These are phyloP conservation scores for Spinus olivaceus DNA, from an alignment of 2,797 vertebrate species.

Conservation along the genomic window DNA sequence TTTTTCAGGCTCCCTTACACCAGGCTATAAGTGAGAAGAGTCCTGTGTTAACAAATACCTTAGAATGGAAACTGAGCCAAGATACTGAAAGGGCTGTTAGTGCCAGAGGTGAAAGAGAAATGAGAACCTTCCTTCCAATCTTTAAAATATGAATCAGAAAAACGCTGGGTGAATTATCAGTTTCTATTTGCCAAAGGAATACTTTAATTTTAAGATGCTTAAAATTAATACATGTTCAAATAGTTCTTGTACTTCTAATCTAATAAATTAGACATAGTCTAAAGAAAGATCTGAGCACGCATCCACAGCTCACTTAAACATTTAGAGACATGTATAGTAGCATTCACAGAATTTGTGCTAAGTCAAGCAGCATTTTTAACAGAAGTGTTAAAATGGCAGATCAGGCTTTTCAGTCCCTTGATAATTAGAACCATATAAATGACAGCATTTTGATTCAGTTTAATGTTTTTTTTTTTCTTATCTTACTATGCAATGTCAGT, in stretches of 20 bases:
- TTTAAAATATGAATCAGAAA: not conserved
- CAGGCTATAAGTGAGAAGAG: not conserved
- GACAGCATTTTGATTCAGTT: constrained; percentile 37
- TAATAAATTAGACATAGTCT: not conserved
- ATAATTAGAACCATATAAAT: constrained; percentile 14
- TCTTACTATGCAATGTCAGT: not conserved
- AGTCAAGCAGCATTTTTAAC: not conserved
- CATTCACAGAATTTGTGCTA: not conserved
- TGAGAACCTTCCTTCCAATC: not conserved
- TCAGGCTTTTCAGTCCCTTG: constrained; percentile 7
- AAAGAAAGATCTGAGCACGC: not conserved
- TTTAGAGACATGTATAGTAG: not conserved
- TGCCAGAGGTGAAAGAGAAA: not conserved
- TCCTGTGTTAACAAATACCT: not conserved
- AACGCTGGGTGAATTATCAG: not conserved
- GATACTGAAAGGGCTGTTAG: not conserved
- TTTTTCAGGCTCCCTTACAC: not conserved
- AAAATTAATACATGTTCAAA: not conserved
- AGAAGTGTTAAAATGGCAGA: constrained; percentile 2
- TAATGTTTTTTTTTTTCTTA: constrained; percentile 18
- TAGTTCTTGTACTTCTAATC: not conserved
- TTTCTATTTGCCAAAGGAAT: not conserved
- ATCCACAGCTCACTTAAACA: not conserved
- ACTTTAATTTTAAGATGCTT: not conserved
- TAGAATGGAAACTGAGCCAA: not conserved